Evolutionary conservation across 2,797 vertebrate species (phyloP).

Genomic region (Galagoides demidoff): DNA sequence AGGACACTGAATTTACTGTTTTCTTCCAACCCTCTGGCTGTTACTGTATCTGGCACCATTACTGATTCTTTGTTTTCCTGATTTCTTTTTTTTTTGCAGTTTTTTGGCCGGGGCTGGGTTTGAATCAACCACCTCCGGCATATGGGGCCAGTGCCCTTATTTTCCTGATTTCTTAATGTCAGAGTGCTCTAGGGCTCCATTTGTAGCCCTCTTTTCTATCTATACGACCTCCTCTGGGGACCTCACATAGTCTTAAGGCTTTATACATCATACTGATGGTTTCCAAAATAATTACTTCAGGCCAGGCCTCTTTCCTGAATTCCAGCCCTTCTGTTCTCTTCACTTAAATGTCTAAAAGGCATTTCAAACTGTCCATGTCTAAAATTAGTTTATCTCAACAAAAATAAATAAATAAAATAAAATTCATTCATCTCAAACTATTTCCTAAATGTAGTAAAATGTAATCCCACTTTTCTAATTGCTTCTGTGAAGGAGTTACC

Average conservation of each 20-base stretch:
- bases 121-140: no score
- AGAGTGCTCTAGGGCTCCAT: not conserved
- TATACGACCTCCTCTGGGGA: not conserved
- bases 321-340: not conserved
- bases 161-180: not conserved
- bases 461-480: not conserved
- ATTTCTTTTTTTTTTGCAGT: not conserved
- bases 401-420: no score
- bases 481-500: not conserved
- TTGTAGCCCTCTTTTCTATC: not conserved
- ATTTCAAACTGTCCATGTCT: not conserved
- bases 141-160: not conserved
- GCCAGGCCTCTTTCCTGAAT: not conserved
- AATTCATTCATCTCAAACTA: not conserved
- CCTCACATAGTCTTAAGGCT: not conserved
- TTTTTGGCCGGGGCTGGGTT: no score
- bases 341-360: not conserved
- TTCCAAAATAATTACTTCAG: not conserved
- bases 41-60: not conserved
- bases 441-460: conserved; percentile 27
- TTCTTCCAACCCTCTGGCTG: not conserved
- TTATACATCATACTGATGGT: not conserved
- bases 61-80: not conserved
- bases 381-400: not conserved
- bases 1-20: not conserved